These are phyloP conservation scores for Gymnodraco acuticeps DNA, from an alignment of 2,797 vertebrate genomes.

Conservation along the genomic window DNA sequence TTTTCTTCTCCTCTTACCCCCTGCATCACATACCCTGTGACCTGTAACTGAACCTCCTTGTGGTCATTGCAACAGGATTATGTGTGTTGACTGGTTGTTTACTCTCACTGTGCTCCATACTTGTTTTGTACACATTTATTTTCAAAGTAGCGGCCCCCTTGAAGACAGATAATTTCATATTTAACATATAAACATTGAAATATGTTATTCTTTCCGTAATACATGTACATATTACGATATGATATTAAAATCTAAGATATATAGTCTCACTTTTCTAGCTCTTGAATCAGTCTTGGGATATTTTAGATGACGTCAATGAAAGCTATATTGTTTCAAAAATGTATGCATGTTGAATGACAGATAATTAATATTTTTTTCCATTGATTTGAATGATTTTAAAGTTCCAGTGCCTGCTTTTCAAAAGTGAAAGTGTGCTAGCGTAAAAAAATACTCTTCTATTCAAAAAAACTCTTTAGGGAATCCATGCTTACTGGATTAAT, in stretches of 20 bases:
- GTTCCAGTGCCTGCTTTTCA: neutral
- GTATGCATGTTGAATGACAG: too few species aligned
- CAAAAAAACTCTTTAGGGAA: neutral
- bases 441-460: neutral
- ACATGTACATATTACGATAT: neutral
- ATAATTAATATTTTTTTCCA: too few species aligned
- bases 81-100: conserved; percentile 35
- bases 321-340: neutral
- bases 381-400: too few species aligned
- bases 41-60: conserved; percentile 47
- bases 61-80: conserved; percentile 44
- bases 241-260: neutral
- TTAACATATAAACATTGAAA: neutral
- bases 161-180: neutral
- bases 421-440: neutral
- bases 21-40: conserved; percentile 19
- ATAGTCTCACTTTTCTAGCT: neutral
- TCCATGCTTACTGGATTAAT: neutral
- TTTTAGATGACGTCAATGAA: neutral
- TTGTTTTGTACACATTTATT: neutral
- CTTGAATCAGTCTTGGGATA: neutral
- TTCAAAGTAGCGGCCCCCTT: neutral
- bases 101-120: conserved; percentile 13
- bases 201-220: too few species aligned
- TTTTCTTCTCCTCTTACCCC: neutral